Percentiles rank a stretch among this genome's conserved stretches.
These are phyloP conservation scores for Epinephelus fuscoguttatus DNA, from an alignment of 2,113 vertebrate genomes.

Conservation along the genomic window DNA sequence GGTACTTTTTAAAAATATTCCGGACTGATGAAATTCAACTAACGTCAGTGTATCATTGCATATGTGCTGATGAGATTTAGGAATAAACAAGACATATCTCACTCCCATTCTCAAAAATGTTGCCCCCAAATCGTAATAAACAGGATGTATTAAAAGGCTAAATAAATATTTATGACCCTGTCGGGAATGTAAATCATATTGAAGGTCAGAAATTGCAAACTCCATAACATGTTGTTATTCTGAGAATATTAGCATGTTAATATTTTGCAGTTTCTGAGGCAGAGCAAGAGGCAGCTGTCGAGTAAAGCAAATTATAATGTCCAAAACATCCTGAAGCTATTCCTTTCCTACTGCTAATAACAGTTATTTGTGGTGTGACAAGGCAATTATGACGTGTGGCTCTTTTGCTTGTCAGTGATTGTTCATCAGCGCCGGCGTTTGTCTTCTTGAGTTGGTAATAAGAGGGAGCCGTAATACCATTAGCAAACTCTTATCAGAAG, in stretches of 20 bases:
- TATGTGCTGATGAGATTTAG: background rate
- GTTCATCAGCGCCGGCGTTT: constrained; percentile 42
- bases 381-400: constrained; percentile 24
- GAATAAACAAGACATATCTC: background rate
- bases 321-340: background rate
- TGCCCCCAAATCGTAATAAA: background rate
- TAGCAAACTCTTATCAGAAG: constrained; percentile 31
- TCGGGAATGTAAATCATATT: background rate
- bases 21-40: background rate
- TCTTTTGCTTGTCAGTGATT: constrained; percentile 26
- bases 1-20: background rate
- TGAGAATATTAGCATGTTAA: constrained; percentile 1
- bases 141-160: background rate
- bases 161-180: background rate
- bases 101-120: background rate
- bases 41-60: background rate
- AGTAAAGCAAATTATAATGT: background rate
- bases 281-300: background rate
- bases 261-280: constrained; percentile 17
- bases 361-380: constrained; percentile 54
- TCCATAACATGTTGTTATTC: background rate
- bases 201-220: background rate
- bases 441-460: constrained; percentile 33
- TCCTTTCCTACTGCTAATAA: constrained; percentile 25
- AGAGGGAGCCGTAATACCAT: constrained; percentile 15